Evolutionary conservation across 2,113 vertebrate genomes (phyloP), one percentile per base, ranked within the genome.

Genomic region (Smithornis capensis): DNA sequence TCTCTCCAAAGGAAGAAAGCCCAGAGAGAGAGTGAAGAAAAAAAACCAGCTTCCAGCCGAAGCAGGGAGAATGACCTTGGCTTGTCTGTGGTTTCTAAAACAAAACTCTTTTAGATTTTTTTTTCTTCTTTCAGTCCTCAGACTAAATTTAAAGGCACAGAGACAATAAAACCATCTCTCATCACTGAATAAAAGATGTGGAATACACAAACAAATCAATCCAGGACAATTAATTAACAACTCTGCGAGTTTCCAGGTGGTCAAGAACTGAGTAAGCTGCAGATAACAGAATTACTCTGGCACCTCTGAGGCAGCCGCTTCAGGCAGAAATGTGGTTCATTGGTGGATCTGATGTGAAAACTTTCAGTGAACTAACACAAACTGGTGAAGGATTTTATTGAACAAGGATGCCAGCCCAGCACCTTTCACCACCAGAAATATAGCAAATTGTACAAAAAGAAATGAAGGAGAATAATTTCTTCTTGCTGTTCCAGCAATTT

Each of bases 391-490:
- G 19, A 49, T 40, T 91, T 80, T 55, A 50, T 82, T 73, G 57
- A 59, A 35, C 4, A 9, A 76, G 49, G 63, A 83, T 67, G 29
- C 22, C 59, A 85, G 50, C 21, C 65, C 45, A 87, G 19, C 21
- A 77, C 21, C 23, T 91, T 77, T 63, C 62, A 71, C 50, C 22
- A 10, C 29, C 23, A 57, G 31, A 91, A 83, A 73, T 49, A 55
- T 0, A 44, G 19, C 0, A 0, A 89, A 28, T 18, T 67, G 27
- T 22, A 69, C 18, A 57, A 19, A 71, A 67, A 74, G 52, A 59
- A 93, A 75, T 0, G 0, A 15, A 60, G 37, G 5, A 42, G 9
- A 81, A 71, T 38, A 42, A 59, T 90, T 94, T 73, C 21, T 68
- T 29, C 27, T 71, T 47, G 12, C 65, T 69, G 22, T 49, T n/a